A percentile compares a stretch with the other conserved stretches of the same genome.
phyloP scores from a whole-genome alignment of 2,797 vertebrate genomes.

The Spea hammondii region DNA sequence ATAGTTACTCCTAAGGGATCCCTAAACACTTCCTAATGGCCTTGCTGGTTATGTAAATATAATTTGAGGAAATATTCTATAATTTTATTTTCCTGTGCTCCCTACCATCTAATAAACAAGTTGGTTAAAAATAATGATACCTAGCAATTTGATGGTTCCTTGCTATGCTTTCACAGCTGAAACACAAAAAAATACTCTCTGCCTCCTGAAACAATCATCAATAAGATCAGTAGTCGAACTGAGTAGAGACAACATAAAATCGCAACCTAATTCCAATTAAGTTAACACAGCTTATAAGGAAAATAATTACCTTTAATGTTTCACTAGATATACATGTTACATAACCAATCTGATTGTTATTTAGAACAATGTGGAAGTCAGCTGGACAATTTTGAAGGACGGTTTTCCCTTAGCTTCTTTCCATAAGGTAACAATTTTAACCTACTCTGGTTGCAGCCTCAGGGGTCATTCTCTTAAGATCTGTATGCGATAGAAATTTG shows the following conservation, averaged over 20 bases:
- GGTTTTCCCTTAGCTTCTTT: background rate
- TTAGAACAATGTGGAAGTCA: background rate
- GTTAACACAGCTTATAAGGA: background rate
- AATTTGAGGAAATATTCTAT: slow-evolving; percentile 25
- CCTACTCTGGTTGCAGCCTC: background rate
- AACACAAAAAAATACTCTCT: background rate
- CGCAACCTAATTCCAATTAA: background rate
- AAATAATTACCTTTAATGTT: background rate
- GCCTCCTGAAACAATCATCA: background rate
- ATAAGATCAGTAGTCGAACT: background rate
- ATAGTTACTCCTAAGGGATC: background rate
- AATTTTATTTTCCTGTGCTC: slow-evolving; percentile 34
- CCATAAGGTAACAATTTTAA: background rate
- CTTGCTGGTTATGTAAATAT: slow-evolving; percentile 23
- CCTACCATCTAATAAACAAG: slow-evolving; percentile 24
- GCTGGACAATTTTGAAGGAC: background rate
- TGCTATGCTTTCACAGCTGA: background rate
- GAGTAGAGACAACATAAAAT: background rate
- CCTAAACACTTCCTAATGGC: slow-evolving; percentile 19
- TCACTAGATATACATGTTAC: background rate
- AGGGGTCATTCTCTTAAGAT: too few species aligned
- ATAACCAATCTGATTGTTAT: too few species aligned
- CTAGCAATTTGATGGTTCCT: slow-evolving; percentile 4
- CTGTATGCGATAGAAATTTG: too few species aligned
- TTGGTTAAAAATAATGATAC: slow-evolving; percentile 21